Evolutionary conservation across 2,113 vertebrate genomes (phyloP).

Genomic region (Cinclus cinclus): DNA sequence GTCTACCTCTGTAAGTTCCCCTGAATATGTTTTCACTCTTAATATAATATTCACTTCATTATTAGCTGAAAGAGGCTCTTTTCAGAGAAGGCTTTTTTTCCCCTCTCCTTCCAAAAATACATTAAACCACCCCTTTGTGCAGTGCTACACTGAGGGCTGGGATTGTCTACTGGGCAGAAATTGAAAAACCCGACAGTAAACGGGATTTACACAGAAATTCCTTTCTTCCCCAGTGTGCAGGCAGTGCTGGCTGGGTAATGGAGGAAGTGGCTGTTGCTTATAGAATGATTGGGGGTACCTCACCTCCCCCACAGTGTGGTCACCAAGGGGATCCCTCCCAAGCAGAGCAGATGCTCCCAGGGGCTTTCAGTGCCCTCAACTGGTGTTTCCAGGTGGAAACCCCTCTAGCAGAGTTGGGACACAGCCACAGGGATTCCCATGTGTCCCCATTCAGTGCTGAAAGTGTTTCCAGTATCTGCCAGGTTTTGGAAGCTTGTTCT

Average conservation of each 20-base stretch:
- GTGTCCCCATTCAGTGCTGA: accelerated
- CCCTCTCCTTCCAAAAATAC: constrained; percentile 64
- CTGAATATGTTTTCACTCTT: constrained; percentile 69
- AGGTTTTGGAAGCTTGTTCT: background rate
- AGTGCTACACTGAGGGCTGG: background rate
- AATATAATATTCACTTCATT: constrained; percentile 77
- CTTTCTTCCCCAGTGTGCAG: constrained; percentile 30
- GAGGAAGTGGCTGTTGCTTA: background rate
- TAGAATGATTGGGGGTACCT: background rate
- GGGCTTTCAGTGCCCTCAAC: background rate
- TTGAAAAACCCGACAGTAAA: constrained; percentile 44
- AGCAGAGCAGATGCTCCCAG: background rate
- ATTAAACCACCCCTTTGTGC: constrained; percentile 31
- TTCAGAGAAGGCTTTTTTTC: background rate
- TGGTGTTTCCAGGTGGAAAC: background rate
- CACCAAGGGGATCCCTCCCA: background rate
- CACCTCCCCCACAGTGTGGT: accelerated
- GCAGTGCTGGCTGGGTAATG: background rate
- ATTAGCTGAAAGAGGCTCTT: constrained; percentile 73
- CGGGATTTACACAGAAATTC: constrained; percentile 63
- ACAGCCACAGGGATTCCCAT: background rate
- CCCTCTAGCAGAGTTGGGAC: accelerated
- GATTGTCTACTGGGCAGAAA: constrained; percentile 60
- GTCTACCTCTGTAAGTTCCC: constrained; percentile 63
- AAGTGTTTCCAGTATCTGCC: background rate